Conservation (phyloP, 2,888 invertebrate species). For the Agrenia bidenticulata region DNA sequence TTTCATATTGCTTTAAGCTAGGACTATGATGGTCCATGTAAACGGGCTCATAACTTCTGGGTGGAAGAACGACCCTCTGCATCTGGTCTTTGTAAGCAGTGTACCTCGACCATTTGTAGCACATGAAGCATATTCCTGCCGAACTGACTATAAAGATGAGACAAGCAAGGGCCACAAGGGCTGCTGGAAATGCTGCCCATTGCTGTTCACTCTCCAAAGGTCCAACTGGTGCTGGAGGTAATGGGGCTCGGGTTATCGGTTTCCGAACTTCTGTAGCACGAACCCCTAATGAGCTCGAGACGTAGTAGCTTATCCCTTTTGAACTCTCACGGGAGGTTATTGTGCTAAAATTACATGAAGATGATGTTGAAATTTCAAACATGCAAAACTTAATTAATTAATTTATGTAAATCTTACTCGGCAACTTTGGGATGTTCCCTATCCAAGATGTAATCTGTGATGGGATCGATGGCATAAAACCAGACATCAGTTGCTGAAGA, state of each 20-base stretch:
- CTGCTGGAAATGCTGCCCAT: conserved; percentile 80
- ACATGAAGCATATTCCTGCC: conserved; percentile 87
- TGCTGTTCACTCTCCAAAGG: conserved; percentile 55
- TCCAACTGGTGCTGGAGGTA: conserved; percentile 54
- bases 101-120: conserved; percentile 90
- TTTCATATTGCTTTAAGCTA: conserved; percentile 90
- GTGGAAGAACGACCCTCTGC: conserved; percentile 68
- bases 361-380: conserved; percentile 7
- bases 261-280: conserved; percentile 69
- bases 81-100: conserved; percentile 83
- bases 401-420: conserved; percentile 61
- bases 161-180: conserved; percentile 81
- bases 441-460: conserved; percentile 70
- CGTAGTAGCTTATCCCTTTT: conserved; percentile 68
- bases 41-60: conserved; percentile 67
- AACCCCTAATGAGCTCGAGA: conserved; percentile 68
- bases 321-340: conserved; percentile 66
- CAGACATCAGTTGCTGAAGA: conserved; percentile 78
- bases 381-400: no score
- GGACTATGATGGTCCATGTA: conserved; percentile 65
- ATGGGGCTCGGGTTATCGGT: conserved; percentile 58
- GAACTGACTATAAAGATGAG: conserved; percentile 85
- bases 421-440: conserved; percentile 71
- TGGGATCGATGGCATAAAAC: conserved; percentile 82
- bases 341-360: conserved; percentile 57